phyloP scores from a whole-genome alignment of 2,113 vertebrate species.

The Scomber colias region DNA sequence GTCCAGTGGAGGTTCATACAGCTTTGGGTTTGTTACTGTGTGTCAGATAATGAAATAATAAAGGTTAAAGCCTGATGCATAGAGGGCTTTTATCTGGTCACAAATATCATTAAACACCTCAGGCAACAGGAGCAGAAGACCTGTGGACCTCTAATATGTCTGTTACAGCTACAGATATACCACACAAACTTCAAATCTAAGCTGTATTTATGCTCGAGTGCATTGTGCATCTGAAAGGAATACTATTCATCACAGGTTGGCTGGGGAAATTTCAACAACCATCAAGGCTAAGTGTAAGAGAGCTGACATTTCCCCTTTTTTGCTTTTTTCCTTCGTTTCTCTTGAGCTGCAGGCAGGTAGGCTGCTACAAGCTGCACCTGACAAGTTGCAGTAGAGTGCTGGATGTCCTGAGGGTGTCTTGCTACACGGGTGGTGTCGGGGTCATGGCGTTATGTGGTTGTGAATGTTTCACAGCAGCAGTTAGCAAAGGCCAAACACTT shows the following conservation, averaged over 20 bases:
- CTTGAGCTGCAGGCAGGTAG: conserved; percentile 41
- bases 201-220: conserved; percentile 45
- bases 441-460: conserved; percentile 47
- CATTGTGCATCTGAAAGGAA: conserved; percentile 44
- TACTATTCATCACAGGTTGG: conserved; percentile 51
- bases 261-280: conserved; percentile 31
- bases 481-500: conserved; percentile 27
- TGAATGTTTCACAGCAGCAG: conserved; percentile 57
- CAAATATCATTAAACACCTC: conserved; percentile 61
- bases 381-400: conserved; percentile 3
- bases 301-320: conserved; percentile 27
- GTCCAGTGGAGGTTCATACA: conserved; percentile 9
- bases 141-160: conserved; percentile 47
- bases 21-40: conserved; percentile 50
- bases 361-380: conserved; percentile 12
- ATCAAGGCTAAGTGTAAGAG: conserved; percentile 24
- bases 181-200: conserved; percentile 13
- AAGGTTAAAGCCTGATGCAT: conserved; percentile 27
- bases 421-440: conserved; percentile 45
- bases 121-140: conserved; percentile 42
- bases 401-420: conserved; percentile 55
- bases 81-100: conserved; percentile 32
- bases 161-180: conserved; percentile 33
- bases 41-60: conserved; percentile 54
- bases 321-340: neutral